Base-by-base conservation (phyloP, 2,888 invertebrate genomes). In the Lycocerus yunnanus region DNA sequence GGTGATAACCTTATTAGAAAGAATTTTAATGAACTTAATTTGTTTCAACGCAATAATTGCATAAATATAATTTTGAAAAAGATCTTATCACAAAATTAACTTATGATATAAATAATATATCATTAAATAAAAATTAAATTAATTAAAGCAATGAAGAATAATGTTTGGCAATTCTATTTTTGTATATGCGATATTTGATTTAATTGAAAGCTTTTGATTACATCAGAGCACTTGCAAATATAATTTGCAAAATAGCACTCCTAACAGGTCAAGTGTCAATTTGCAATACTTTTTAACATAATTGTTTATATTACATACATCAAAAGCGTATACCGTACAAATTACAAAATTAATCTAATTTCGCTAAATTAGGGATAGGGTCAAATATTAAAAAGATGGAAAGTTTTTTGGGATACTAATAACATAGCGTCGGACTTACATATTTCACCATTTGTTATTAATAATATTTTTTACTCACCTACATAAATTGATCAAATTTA, bases 261-360 rank as follows among this genome's bases (percentile, higher is more conserved):
- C 82, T 81, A 81, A 77, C 80, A 79, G 84, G 85, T 85, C 85
- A 85, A 84, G 82, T 84, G 85, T 85, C 85, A 85, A 84, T 84
- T 85, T 81, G 82, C 83, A 79, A 82, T 83, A 81, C 18, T 63
- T 83, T 83, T 83, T 84, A 84, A 84, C 83, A 82, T 84, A 82
- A 81, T 84, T 83, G 83, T 82, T 81, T 82, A 82, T 81, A 82
- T 83, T 78, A 78, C 68, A 73, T 75, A 74, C 72, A 72, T 73
- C 67, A 78, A 76, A 76, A 43, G 13, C 43, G 43, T 43, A 43
- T 43, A 43, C 43, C 43, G 43, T 43, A 43, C 43, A 43, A 43
- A 43, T 43, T 43, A 43, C 43, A 43, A 43, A 43, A 43, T 43
- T 43, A 43, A 43, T 43, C 43, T 43, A 43, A 43, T 43, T 43